Conservation (phyloP, 1,140 invertebrate genomes). For the Hermetia illucens region DNA sequence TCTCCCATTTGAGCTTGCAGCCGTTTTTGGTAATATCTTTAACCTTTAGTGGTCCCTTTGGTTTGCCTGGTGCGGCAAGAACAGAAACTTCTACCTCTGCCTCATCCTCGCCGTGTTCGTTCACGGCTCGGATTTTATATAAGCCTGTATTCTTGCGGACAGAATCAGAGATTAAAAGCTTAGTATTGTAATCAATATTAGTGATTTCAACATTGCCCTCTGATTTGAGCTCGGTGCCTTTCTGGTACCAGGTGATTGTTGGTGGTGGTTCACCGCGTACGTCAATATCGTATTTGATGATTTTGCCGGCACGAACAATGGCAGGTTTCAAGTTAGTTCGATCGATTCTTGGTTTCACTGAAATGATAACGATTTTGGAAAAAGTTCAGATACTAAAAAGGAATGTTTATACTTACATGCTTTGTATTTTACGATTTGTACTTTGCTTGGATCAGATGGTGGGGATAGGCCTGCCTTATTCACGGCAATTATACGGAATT, state of each 20-base stretch:
- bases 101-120: constrained; percentile 85
- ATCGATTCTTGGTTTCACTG: constrained; percentile 94
- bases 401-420: constrained; percentile 47
- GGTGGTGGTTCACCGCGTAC: constrained; percentile 90
- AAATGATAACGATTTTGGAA: constrained; percentile 16
- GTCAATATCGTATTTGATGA: constrained; percentile 85
- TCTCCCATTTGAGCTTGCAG: constrained; percentile 91
- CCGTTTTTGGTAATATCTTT: constrained; percentile 75
- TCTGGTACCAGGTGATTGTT: constrained; percentile 67
- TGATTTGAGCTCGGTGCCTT: constrained; percentile 37
- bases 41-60: constrained; percentile 84
- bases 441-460: constrained; percentile 87
- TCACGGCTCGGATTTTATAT: constrained; percentile 83
- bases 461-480: constrained; percentile 92
- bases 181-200: constrained; percentile 88
- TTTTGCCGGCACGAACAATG: constrained; percentile 79
- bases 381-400: neutral
- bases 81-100: constrained; percentile 88
- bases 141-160: constrained; percentile 71
- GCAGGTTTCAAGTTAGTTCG: constrained; percentile 86
- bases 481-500: constrained; percentile 88
- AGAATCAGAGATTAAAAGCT: constrained; percentile 74
- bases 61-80: constrained; percentile 67
- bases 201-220: constrained; percentile 63
- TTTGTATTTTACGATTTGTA: constrained; percentile 81